Base-by-base conservation (phyloP, 2,797 vertebrate species). In the Chloroceryle inda region DNA sequence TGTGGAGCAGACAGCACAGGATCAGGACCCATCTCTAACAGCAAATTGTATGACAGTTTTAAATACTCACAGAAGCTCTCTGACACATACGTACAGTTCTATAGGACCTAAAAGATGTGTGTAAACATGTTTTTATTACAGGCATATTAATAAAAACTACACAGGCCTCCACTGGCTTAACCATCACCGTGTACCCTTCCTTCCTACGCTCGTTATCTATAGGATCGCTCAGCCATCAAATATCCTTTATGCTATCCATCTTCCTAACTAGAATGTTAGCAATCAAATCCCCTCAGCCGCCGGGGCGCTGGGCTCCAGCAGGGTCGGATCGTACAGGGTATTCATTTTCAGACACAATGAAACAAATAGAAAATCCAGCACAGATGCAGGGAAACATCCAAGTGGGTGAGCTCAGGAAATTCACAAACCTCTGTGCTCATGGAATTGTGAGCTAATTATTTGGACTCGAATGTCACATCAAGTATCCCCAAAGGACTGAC, bases 211-310 rank as follows among this genome's bases (percentile, higher is more conserved):
- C 61, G 55, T 44, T 79, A 77, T 88, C 88, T 87, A 52, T 69
- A 76, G 81, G 76, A 83, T 92, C 5, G 2, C 79, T 96, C 88
- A 93, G 83, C 78, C 92, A 95, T 94, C 92, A 93, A 97, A 96
- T 62, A 89, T 33, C 69, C 63, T 92, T 96, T 96, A 89, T 42
- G 44, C 49, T 45, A 79, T 68, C 85, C 86, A 85, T 92, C 89
- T 83, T 83, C 94, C 96, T 84, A 81, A 76, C 63, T 78, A 78
- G 72, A 45, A 50, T 59, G 93, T 88, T 75, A 95, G 91, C 75
- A 85, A 74, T 56, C 74, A 88, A 83, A 93, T 94, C 94, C 91
- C 62, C 80, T 69, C 2, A 0, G 94, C 92, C 31, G 33, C 92
- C 0, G 0, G 79, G 78, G 62, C 3, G 1, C 85, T 72, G 94